Evolutionary conservation across 2,113 vertebrate species (phyloP).

Genomic region (Oncorhynchus kisutch): DNA sequence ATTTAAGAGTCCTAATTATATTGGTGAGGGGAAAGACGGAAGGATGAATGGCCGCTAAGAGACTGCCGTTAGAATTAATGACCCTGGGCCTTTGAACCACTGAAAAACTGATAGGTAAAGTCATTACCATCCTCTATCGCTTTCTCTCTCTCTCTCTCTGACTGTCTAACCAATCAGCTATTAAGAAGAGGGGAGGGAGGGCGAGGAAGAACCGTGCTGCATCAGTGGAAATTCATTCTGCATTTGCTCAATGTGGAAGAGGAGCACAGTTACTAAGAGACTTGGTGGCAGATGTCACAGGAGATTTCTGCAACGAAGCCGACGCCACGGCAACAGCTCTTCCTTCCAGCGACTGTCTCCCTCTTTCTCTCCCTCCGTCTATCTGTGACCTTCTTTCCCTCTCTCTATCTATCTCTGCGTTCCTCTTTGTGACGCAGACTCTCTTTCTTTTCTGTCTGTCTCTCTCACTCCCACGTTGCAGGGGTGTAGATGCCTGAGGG

Average conservation of each 20-base stretch:
- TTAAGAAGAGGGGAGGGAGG: slow-evolving; percentile 25
- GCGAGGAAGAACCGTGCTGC: slow-evolving; percentile 24
- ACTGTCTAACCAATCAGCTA: slow-evolving; percentile 48
- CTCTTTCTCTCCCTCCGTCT: slow-evolving; percentile 30
- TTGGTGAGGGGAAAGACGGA: slow-evolving; percentile 68
- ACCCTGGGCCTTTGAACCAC: slow-evolving; percentile 57
- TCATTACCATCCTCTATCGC: slow-evolving; percentile 34
- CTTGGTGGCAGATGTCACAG: slow-evolving; percentile 63
- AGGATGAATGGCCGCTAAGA: slow-evolving; percentile 53
- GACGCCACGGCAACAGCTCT: slow-evolving; percentile 58
- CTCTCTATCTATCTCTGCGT: slow-evolving; percentile 23
- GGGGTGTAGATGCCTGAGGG: slow-evolving; percentile 42
- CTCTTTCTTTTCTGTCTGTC: slow-evolving; percentile 44
- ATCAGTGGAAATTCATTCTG: slow-evolving; percentile 65
- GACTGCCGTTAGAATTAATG: slow-evolving; percentile 64
- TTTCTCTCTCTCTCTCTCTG: not conserved
- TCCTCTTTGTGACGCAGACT: not conserved
- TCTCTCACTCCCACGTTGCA: slow-evolving; percentile 51
- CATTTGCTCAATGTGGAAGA: slow-evolving; percentile 56
- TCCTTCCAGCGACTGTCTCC: not conserved
- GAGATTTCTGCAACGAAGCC: slow-evolving; percentile 58
- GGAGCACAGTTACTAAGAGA: slow-evolving; percentile 57
- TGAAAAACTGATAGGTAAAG: slow-evolving; percentile 54
- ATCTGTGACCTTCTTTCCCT: slow-evolving; percentile 47
- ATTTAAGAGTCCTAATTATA: slow-evolving; percentile 81